A percentile compares a stretch with the other conserved stretches of the same genome.
Evolutionary conservation across 2,113 vertebrate species (phyloP).

Genomic region (Prinia subflava): DNA sequence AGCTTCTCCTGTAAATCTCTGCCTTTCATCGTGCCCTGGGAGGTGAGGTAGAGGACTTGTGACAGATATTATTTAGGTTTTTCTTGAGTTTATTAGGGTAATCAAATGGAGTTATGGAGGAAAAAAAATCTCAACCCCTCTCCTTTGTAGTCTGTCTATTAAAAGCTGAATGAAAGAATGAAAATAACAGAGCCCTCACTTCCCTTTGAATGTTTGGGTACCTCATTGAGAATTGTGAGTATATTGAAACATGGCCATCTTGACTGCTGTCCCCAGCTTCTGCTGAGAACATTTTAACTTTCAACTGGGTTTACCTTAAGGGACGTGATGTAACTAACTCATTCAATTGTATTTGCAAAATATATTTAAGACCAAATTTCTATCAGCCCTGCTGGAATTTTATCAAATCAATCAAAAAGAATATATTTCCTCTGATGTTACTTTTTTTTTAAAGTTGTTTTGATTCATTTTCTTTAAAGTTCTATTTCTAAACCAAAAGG

Average conservation of each 20-base stretch:
- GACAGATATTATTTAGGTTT: slow-evolving; percentile 19
- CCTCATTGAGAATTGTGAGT: background rate
- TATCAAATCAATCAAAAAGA: background rate
- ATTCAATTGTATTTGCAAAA: background rate
- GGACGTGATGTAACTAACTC: background rate
- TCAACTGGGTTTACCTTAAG: background rate
- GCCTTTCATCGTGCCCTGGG: background rate
- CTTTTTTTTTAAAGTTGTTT: background rate
- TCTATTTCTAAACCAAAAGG: background rate
- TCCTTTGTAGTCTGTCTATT: background rate
- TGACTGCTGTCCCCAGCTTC: background rate
- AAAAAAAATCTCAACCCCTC: background rate
- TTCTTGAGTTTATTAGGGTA: background rate
- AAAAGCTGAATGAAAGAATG: background rate
- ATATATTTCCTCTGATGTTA: background rate
- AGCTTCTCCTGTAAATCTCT: slow-evolving; percentile 20
- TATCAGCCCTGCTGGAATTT: background rate
- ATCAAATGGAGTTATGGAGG: background rate
- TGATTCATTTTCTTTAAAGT: background rate
- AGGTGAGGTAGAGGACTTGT: slow-evolving; percentile 36
- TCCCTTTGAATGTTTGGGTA: background rate
- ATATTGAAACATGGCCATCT: background rate
- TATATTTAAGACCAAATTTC: background rate
- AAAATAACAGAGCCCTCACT: background rate
- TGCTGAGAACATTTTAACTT: background rate